These are phyloP conservation scores for Actenoides hombroni DNA, from an alignment of 2,113 vertebrate genomes.

Conservation along the genomic window DNA sequence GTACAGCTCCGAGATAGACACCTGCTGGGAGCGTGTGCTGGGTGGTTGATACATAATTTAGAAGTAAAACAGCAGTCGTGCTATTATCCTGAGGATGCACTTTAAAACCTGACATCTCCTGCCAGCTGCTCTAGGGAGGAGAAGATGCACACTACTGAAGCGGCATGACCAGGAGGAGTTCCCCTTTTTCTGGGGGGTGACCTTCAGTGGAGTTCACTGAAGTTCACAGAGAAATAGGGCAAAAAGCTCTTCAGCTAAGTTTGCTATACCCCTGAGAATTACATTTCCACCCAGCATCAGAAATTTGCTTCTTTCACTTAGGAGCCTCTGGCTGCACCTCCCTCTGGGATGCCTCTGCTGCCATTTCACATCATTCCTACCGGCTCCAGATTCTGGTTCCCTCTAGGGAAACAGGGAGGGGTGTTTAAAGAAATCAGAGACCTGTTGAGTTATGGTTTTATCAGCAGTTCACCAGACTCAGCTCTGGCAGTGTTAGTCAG, in stretches of 20 bases:
- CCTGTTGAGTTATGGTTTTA: neutral
- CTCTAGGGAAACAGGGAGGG: neutral
- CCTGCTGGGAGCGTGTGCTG: neutral
- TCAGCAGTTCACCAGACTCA: neutral
- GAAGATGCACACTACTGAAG: neutral
- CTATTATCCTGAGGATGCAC: neutral
- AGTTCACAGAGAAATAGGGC: neutral
- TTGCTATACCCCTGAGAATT: neutral
- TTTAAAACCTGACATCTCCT: neutral
- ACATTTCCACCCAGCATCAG: neutral
- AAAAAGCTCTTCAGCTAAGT: neutral
- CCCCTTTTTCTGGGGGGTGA: neutral
- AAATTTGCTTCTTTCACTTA: neutral
- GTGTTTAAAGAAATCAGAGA: neutral
- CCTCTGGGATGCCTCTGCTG: neutral
- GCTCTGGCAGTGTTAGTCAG: neutral
- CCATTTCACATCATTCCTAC: neutral
- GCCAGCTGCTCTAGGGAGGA: neutral
- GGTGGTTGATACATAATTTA: slow-evolving; percentile 15
- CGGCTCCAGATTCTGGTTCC: neutral
- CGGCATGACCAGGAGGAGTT: neutral
- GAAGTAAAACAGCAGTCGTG: neutral
- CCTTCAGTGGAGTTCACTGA: neutral
- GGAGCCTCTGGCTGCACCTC: accelerated
- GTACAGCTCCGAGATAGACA: neutral